A percentile compares a stretch with the other conserved stretches of the same genome.
Evolutionary conservation across 2,113 vertebrate species (phyloP).

Genomic region (Spea multiplicata): DNA sequence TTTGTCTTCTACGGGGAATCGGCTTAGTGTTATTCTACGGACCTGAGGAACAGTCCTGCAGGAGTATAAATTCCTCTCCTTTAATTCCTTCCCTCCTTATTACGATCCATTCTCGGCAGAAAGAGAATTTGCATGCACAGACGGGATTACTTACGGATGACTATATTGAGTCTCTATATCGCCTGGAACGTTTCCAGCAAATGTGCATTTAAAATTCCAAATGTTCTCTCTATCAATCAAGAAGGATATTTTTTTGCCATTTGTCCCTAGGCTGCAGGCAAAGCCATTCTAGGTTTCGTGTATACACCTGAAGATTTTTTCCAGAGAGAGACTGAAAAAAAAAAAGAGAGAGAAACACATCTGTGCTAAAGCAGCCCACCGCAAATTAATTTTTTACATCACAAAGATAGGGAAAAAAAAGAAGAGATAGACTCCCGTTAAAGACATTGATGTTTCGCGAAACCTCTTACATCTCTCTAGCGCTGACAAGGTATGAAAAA

Average conservation of each 20-base stretch:
- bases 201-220: constrained; percentile 9
- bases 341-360: background rate
- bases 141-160: constrained; percentile 6
- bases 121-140: background rate
- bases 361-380: constrained; percentile 5
- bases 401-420: constrained; percentile 33
- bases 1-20: too few species aligned
- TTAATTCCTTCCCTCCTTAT: background rate
- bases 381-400: constrained; percentile 48
- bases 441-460: constrained; percentile 57
- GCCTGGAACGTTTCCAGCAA: constrained; percentile 14
- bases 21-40: background rate
- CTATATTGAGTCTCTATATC: background rate
- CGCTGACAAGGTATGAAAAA: constrained; percentile 50
- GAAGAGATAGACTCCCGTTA: constrained; percentile 47
- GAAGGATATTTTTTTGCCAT: background rate
- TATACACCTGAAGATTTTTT: background rate
- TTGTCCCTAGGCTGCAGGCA: background rate
- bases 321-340: constrained; percentile 31
- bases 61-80: background rate
- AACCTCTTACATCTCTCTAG: constrained; percentile 50
- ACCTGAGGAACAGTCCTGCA: constrained; percentile 8
- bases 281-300: background rate
- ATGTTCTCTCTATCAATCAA: constrained; percentile 2
- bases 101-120: background rate